phyloP scores from a whole-genome alignment of 2,797 vertebrate genomes.

The Mico argentatus region DNA sequence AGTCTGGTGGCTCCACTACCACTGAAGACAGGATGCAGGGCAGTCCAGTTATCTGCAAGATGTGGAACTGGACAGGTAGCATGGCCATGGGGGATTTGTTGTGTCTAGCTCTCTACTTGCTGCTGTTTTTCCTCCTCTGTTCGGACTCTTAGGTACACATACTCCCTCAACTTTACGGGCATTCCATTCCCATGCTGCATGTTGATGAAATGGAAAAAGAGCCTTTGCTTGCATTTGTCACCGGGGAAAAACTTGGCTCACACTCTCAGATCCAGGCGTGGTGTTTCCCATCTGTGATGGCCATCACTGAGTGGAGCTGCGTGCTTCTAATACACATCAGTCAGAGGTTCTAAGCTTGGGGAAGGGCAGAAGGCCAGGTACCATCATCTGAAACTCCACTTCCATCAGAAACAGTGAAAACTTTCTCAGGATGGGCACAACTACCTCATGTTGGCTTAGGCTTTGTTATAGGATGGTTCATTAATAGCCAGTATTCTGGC shows the following conservation, averaged over 20 bases:
- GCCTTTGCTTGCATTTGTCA: conserved; percentile 31
- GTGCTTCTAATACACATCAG: neutral
- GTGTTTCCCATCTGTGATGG: neutral
- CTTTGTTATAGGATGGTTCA: neutral
- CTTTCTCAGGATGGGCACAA: neutral
- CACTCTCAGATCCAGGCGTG: neutral
- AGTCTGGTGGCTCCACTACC: neutral
- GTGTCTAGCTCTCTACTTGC: neutral
- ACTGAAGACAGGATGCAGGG: neutral
- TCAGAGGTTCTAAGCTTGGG: neutral
- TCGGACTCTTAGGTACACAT: fast-evolving
- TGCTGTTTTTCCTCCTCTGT: neutral
- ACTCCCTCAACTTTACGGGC: neutral
- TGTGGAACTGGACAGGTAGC: fast-evolving
- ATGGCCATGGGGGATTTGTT: neutral
- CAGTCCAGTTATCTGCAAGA: fast-evolving
- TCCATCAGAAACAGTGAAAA: neutral
- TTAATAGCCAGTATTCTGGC: neutral
- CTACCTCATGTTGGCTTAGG: neutral
- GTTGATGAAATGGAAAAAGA: conserved; percentile 37
- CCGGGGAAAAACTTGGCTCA: conserved; percentile 13
- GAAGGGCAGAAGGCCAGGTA: neutral
- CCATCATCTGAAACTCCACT: neutral
- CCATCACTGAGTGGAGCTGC: neutral
- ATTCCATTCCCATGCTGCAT: conserved; percentile 34